Conservation (phyloP, 2,113 vertebrate genomes). For the Taxidea taxus region DNA sequence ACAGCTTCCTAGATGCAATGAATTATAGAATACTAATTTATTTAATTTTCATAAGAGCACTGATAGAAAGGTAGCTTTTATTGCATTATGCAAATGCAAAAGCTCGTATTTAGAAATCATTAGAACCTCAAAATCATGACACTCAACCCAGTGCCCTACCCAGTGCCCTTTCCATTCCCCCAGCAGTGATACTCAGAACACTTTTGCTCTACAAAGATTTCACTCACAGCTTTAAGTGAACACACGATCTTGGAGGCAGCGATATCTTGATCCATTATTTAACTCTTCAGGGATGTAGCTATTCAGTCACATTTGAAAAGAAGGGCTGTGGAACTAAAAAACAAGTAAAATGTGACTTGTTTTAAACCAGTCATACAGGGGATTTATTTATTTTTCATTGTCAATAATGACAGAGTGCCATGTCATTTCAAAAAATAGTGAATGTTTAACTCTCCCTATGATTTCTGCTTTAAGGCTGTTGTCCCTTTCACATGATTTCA, state of each 20-base stretch:
- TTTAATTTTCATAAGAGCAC: neutral
- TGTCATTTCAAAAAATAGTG: neutral
- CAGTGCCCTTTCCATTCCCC: neutral
- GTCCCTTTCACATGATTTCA: neutral
- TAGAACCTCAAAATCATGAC: neutral
- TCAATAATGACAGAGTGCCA: neutral
- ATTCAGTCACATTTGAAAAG: neutral
- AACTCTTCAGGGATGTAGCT: neutral
- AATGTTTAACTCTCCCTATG: neutral
- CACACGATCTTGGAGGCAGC: neutral
- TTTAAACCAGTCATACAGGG: neutral
- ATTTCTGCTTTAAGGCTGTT: neutral
- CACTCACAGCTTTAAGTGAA: neutral
- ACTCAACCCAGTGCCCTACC: neutral
- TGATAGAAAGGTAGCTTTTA: neutral
- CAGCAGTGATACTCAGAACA: neutral
- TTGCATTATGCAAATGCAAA: neutral
- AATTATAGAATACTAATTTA: neutral
- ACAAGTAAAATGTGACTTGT: neutral
- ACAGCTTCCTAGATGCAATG: neutral
- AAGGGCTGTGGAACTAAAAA: neutral
- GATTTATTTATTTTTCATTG: neutral
- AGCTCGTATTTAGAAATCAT: neutral
- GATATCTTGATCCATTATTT: neutral
- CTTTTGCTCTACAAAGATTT: neutral